A percentile compares a stretch with the other conserved stretches of the same genome.
phyloP scores from a whole-genome alignment of 1,140 invertebrate genomes.

The Polyergus mexicanus region DNA sequence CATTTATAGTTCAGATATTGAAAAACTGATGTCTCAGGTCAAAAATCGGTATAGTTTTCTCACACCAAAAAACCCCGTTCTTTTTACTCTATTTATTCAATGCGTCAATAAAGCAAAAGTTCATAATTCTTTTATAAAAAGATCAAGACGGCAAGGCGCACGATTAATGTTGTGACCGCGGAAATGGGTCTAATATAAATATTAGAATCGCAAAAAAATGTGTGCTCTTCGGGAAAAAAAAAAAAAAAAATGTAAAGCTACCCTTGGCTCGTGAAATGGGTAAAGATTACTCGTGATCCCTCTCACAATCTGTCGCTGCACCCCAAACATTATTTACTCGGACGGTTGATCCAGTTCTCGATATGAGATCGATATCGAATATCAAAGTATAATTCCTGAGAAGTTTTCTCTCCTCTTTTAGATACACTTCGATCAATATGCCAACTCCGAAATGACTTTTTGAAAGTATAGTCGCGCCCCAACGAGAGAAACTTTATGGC shows the following conservation, averaged over 20 bases:
- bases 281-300: constrained; percentile 22
- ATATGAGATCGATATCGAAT: constrained; percentile 31
- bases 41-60: background rate
- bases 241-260: constrained; percentile 2
- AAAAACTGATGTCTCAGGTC: background rate
- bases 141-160: background rate
- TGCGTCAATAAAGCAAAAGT: background rate
- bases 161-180: constrained; percentile 11
- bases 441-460: constrained; percentile 23
- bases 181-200: background rate
- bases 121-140: constrained; percentile 8
- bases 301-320: constrained; percentile 18
- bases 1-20: background rate
- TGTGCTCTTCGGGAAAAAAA: background rate
- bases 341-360: background rate
- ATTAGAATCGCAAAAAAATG: constrained; percentile 10
- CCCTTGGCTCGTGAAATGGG: constrained; percentile 7
- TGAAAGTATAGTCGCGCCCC: constrained; percentile 8
- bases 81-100: constrained; percentile 19
- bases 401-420: constrained; percentile 19
- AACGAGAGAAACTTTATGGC: constrained; percentile 30
- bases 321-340: background rate
- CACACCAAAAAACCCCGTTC: background rate
- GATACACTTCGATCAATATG: constrained; percentile 17
- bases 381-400: background rate